phyloP scores from a whole-genome alignment of 2,797 vertebrate species.

The Melanotaenia parkinsoni region DNA sequence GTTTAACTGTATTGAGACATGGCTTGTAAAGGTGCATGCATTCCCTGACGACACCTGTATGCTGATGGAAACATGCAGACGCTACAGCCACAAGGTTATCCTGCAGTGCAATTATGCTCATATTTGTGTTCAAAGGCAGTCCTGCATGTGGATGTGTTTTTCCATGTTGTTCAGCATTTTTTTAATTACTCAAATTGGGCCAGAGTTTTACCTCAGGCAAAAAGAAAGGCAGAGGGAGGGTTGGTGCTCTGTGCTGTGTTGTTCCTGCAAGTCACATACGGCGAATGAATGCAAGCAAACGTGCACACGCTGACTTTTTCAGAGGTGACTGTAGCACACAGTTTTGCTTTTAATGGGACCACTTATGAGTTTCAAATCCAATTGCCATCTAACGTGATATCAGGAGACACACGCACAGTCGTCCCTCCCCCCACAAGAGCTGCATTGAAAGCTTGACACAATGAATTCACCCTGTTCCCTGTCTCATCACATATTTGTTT shows the following conservation, averaged over 20 bases:
- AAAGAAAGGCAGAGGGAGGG: conserved; percentile 15
- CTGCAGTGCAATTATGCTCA: background rate
- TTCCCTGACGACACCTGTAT: background rate
- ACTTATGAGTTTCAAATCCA: conserved; percentile 50
- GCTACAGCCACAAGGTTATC: conserved; percentile 11
- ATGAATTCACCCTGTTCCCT: conserved; percentile 10
- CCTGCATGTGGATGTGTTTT: conserved; percentile 8
- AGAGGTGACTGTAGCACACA: conserved; percentile 27
- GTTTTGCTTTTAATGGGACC: conserved; percentile 37
- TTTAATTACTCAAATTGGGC: conserved; percentile 70
- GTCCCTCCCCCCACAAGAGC: background rate
- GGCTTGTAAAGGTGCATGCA: conserved; percentile 14
- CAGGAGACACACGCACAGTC: background rate
- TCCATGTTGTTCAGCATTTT: conserved; percentile 55
- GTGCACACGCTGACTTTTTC: conserved; percentile 36
- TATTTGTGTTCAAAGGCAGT: background rate
- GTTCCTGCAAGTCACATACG: conserved; percentile 30
- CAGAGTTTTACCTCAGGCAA: conserved; percentile 49
- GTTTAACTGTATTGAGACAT: conserved; percentile 20
- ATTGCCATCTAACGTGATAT: conserved; percentile 40
- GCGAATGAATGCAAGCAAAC: background rate
- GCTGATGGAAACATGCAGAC: background rate
- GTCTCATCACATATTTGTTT: conserved; percentile 36
- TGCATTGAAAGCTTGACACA: conserved; percentile 4
- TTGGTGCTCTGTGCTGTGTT: conserved; percentile 10